Percentiles rank a stretch among this genome's conserved stretches.
Evolutionary conservation across 2,888 invertebrate genomes (phyloP).

Genomic region (Harpalus rufipes): DNA sequence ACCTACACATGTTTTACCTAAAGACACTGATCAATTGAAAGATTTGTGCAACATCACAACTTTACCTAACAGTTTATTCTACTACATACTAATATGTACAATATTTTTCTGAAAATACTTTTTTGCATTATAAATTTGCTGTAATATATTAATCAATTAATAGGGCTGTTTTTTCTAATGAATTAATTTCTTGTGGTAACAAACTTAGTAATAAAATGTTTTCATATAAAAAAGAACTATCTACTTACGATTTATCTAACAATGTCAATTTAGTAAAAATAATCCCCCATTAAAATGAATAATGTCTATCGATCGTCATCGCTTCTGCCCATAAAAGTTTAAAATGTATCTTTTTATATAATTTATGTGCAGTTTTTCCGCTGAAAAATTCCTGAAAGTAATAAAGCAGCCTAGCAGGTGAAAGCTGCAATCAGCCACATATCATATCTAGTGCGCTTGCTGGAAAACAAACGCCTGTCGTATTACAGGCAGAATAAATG

Average conservation of each 20-base stretch:
- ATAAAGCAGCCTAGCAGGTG: constrained; percentile 38
- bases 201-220: neutral
- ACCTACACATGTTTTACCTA: too few relatives aligned
- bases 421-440: constrained; percentile 32
- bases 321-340: neutral
- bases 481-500: constrained; percentile 41
- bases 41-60: too few relatives aligned
- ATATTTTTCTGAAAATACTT: too few relatives aligned
- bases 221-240: neutral
- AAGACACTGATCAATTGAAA: too few relatives aligned
- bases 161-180: too few relatives aligned
- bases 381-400: constrained; percentile 38
- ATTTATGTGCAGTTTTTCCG: constrained; percentile 18
- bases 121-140: too few relatives aligned
- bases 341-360: constrained; percentile 5
- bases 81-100: too few relatives aligned
- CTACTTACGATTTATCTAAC: too few relatives aligned
- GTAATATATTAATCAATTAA: too few relatives aligned
- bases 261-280: neutral
- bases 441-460: constrained; percentile 47
- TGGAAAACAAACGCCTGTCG: constrained; percentile 41
- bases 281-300: neutral
- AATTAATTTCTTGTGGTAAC: too few relatives aligned
- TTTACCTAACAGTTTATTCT: too few relatives aligned
- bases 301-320: neutral